Evolutionary conservation across 2,888 invertebrate species (phyloP), one percentile per base, ranked within the genome.

Genomic region (Proisotoma minuta): DNA sequence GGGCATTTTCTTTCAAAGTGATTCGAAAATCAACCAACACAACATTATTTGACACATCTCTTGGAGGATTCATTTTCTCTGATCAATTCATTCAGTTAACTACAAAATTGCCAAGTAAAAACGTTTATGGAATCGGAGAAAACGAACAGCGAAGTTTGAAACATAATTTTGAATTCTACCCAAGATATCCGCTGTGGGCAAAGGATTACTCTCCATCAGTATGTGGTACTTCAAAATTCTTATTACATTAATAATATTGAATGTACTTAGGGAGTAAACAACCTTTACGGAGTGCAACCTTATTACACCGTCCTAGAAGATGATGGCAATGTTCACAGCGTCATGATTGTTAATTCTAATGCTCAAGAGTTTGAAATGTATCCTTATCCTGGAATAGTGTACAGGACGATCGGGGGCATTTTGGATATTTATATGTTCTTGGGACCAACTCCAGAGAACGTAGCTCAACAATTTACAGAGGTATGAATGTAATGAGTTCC

Each of bases 321-420:
- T 26, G 82, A 83, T 59, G 85, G 85, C n/a, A 83, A 82, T 28
- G 84, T 85, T 65, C 86, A 87, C 76, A 91, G 91, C 12, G 86
- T 90, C 27, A 82, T 89, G 40, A 81, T 91, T 5, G 80, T 89
- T 22, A 92, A 91, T 77, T 88, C 89, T 74, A 90, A 92, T 77
- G 88, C 90, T 47, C 88, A 90, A 87, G 91, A 92, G 76, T 81
- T 91, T 23, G 83, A 87, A 18, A 78, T 91, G 0, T 89, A 90
- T 75, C 89, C 91, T 2, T 81, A 84, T 0, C 91, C 91, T 0
- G 88, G 86, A 2, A 81, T 94, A 53, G 91, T 91, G 0, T 92
- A 87, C 78, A 82, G 93, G 62, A 81, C 88, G 0, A 85, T 87
- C 39, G 92, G 92, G 10, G 93, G 93, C 0, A 80, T 91, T 8